A percentile compares a stretch with the other conserved stretches of the same genome.
phyloP scores from a whole-genome alignment of 2,797 vertebrate genomes.

The Strix occidentalis region DNA sequence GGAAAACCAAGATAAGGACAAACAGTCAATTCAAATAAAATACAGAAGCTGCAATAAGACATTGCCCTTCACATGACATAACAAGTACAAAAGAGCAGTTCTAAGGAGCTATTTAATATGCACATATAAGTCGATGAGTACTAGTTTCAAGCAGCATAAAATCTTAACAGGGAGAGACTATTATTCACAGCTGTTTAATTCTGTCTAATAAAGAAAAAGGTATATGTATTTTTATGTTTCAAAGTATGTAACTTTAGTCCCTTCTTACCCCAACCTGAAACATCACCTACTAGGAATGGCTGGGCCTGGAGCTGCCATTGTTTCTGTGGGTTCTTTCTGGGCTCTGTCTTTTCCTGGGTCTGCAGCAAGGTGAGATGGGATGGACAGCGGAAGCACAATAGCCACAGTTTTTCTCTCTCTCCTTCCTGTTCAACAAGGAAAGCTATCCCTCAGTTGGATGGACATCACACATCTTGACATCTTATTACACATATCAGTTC shows the following conservation, averaged over 20 bases:
- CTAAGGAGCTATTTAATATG: background rate
- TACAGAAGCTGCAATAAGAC: background rate
- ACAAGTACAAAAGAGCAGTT: background rate
- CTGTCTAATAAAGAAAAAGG: background rate
- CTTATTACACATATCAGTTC: constrained; percentile 38
- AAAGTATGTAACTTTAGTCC: background rate
- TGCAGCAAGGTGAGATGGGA: constrained; percentile 68
- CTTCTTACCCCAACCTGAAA: constrained; percentile 61
- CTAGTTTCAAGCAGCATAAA: background rate
- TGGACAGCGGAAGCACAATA: constrained; percentile 65
- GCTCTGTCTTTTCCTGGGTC: constrained; percentile 68
- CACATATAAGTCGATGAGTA: background rate
- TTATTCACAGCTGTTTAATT: background rate
- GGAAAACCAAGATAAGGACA: background rate
- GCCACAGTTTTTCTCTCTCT: constrained; percentile 74
- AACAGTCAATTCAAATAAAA: background rate
- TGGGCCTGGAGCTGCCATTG: constrained; percentile 65
- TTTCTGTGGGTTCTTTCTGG: constrained; percentile 69
- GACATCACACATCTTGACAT: constrained; percentile 53
- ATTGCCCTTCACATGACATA: background rate
- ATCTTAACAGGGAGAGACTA: background rate
- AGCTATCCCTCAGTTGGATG: constrained; percentile 73
- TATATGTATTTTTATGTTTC: background rate
- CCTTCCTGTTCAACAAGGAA: constrained; percentile 79
- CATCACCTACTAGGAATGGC: constrained; percentile 73